phyloP scores from a whole-genome alignment of 2,888 invertebrate species.

The Mythimna pallens region DNA sequence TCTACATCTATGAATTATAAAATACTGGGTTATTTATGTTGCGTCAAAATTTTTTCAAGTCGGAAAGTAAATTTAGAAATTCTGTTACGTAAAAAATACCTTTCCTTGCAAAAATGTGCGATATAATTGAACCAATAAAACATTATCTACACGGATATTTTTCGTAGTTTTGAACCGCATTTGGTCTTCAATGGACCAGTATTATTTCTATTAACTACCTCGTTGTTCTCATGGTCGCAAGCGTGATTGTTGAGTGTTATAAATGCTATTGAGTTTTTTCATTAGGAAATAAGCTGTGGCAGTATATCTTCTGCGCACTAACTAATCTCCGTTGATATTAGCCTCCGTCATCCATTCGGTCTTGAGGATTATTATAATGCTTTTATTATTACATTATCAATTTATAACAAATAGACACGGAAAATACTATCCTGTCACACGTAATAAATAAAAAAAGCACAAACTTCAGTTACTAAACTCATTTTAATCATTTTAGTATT shows the following conservation, averaged over 20 bases:
- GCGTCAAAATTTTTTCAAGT: slow-evolving; percentile 30
- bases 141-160: neutral
- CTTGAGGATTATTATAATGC: too few species aligned
- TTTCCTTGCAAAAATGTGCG: slow-evolving; percentile 30
- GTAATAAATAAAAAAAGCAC: too few species aligned
- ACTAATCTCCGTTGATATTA: too few species aligned
- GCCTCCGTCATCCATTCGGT: too few species aligned
- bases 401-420: neutral
- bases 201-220: neutral
- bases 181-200: slow-evolving; percentile 1
- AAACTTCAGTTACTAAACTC: neutral
- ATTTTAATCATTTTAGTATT: neutral
- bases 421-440: neutral
- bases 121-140: slow-evolving; percentile 42
- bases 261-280: too few species aligned
- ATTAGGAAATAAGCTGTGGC: too few species aligned
- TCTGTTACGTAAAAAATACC: slow-evolving; percentile 41
- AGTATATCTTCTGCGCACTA: too few species aligned
- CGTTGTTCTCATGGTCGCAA: too few species aligned
- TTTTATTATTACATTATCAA: neutral
- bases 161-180: neutral
- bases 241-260: too few species aligned
- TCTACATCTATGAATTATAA: slow-evolving; percentile 56
- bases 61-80: slow-evolving; percentile 28
- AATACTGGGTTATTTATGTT: slow-evolving; percentile 57